A percentile compares a stretch with the other conserved stretches of the same genome.
Conservation (phyloP, 2,888 invertebrate genomes). For the Philonicus albiceps region DNA sequence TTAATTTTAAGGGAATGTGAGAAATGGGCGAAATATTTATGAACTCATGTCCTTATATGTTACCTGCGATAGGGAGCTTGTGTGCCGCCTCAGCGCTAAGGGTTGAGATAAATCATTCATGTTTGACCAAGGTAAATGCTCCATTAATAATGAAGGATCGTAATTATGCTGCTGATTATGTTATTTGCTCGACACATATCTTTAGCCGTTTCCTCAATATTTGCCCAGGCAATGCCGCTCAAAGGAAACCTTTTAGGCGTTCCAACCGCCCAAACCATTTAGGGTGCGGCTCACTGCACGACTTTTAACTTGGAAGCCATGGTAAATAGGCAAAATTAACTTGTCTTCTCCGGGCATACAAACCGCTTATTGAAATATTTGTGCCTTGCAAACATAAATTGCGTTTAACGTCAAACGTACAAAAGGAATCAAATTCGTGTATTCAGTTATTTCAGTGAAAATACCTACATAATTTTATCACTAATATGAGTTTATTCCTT, state of each 20-base stretch:
- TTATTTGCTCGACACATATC: constrained; percentile 27
- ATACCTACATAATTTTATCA: too few relatives aligned
- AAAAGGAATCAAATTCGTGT: not conserved
- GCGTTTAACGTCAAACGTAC: not conserved
- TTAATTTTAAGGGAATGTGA: constrained; percentile 6
- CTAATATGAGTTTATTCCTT: not conserved
- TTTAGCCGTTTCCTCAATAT: not conserved
- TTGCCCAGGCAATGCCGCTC: not conserved
- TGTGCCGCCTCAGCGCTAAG: not conserved
- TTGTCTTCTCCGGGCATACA: not conserved
- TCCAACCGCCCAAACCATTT: not conserved
- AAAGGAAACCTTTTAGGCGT: not conserved
- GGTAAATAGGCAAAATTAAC: constrained; percentile 4
- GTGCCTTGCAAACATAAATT: not conserved
- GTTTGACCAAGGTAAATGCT: constrained; percentile 35
- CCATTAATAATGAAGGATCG: constrained; percentile 26
- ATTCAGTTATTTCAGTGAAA: not conserved
- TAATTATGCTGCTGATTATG: constrained; percentile 36
- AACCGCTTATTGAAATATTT: not conserved
- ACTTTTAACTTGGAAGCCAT: constrained; percentile 14
- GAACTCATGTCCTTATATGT: not conserved
- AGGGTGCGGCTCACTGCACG: not conserved
- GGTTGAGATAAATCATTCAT: constrained; percentile 16
- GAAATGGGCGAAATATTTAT: constrained; percentile 15
- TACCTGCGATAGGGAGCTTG: not conserved